Percentiles rank a stretch among this genome's conserved stretches.
Evolutionary conservation across 1,140 invertebrate species (phyloP).

Genomic region (Brachionus plicatilis): DNA sequence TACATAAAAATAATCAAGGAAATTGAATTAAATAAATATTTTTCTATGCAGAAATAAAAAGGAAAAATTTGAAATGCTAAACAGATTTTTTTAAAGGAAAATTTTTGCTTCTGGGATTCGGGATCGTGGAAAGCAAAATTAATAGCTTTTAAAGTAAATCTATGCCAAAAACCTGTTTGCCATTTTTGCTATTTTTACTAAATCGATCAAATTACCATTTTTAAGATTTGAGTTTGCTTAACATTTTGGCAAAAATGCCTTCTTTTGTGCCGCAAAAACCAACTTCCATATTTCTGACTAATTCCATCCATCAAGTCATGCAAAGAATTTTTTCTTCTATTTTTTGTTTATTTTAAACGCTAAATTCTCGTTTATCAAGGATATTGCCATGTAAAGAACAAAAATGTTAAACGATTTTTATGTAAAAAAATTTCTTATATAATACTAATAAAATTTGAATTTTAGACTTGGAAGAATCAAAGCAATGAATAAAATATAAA

Average conservation of each 20-base stretch:
- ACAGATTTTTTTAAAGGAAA: background rate
- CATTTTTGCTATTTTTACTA: background rate
- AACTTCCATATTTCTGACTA: background rate
- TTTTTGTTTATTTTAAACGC: background rate
- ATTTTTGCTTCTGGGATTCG: background rate
- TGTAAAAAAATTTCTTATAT: background rate
- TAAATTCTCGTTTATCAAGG: background rate
- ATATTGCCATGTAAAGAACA: background rate
- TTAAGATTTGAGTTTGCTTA: background rate
- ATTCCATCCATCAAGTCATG: background rate
- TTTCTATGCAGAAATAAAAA: background rate
- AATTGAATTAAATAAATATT: conserved; percentile 20
- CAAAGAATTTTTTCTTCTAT: background rate
- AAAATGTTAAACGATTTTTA: background rate
- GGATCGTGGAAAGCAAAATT: background rate
- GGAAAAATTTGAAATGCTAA: background rate
- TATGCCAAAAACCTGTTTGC: background rate
- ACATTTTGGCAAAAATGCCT: background rate
- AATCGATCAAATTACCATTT: background rate
- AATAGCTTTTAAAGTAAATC: background rate
- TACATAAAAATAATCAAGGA: background rate
- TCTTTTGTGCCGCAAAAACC: background rate
- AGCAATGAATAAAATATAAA: background rate
- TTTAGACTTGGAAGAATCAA: background rate
- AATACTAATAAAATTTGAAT: background rate